Base-by-base conservation (phyloP, 2,113 vertebrate species). In the Bagarius yarrelli region DNA sequence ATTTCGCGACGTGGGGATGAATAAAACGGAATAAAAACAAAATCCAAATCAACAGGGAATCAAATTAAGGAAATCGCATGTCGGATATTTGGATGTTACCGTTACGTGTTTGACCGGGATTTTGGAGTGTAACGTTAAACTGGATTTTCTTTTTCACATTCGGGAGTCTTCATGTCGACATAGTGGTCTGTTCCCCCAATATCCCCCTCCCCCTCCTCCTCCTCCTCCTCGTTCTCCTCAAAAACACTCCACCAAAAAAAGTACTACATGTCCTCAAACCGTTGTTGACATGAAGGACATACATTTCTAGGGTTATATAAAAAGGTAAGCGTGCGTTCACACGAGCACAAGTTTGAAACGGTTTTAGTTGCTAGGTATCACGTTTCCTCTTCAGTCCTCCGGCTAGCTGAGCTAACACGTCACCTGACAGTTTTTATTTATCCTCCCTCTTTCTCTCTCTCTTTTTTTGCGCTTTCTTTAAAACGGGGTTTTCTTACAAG, bases 201-300 rank as follows among this genome's bases (percentile, higher is more conserved):
- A n/a, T 21, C n/a, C n/a, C 56, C 9, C 55, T 16, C 63, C 32
- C 34, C 69, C 74, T 32, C 52, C 69, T 47, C 40, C 53, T 81
- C 60, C 34, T 67, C 23, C 57, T 30, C 34, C 4, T 36, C 34
- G 23, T 21, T 47, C 73, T 64, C 80, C 74, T 80, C 77, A 40
- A 86, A 57, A 85, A 86, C 84, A 82, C 83, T 67, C 80, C 83
- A 86, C 74, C 74, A 82, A 83, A 59, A 27, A 44, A 21, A 86
- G 85, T 85, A 60, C 85, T 82, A 23, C 52, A 80, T 87, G 85
- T 85, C 85, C 79, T 78, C 59, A 57, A 72, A 80, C 83, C 82
- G 27, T 82, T 91, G 87, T 89, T 91, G 92, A 91, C 90, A 94
- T 94, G 93, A 94, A 92, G 93, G 92, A 91, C 90, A 93, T 90